phyloP scores from a whole-genome alignment of 1,140 invertebrate genomes.

The Acromyrmex charruanus region DNA sequence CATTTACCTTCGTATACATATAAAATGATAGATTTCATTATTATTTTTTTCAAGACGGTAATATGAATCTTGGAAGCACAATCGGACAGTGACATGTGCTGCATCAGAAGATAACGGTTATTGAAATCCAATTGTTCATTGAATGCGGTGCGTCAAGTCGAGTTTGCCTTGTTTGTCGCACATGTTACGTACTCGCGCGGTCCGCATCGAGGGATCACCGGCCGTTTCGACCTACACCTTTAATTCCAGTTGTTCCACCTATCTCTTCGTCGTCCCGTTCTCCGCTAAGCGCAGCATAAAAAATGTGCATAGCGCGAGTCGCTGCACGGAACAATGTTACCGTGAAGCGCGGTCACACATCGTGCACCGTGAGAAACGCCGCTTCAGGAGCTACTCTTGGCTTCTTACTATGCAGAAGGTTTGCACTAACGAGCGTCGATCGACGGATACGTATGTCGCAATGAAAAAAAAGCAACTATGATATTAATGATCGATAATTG shows the following conservation, averaged over 20 bases:
- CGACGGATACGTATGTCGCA: neutral
- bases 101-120: constrained; percentile 32
- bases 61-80: neutral
- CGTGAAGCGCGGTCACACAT: constrained; percentile 37
- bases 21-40: neutral
- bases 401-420: neutral
- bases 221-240: constrained; percentile 66
- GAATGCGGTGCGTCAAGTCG: constrained; percentile 18
- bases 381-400: neutral
- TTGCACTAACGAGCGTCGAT: constrained; percentile 10
- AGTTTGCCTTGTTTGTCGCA: constrained; percentile 22
- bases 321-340: constrained; percentile 44
- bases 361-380: constrained; percentile 42
- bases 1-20: neutral
- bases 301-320: constrained; percentile 47
- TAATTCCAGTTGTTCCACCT: constrained; percentile 64
- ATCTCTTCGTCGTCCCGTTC: constrained; percentile 32
- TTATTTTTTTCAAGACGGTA: neutral
- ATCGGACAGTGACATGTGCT: neutral
- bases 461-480: neutral
- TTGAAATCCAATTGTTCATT: constrained; percentile 59
- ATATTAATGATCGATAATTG: neutral
- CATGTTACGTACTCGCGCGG: constrained; percentile 21
- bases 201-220: constrained; percentile 40
- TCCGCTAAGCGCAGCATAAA: constrained; percentile 21